phyloP scores from a whole-genome alignment of 2,797 vertebrate species.

The Scyliorhinus canicula region DNA sequence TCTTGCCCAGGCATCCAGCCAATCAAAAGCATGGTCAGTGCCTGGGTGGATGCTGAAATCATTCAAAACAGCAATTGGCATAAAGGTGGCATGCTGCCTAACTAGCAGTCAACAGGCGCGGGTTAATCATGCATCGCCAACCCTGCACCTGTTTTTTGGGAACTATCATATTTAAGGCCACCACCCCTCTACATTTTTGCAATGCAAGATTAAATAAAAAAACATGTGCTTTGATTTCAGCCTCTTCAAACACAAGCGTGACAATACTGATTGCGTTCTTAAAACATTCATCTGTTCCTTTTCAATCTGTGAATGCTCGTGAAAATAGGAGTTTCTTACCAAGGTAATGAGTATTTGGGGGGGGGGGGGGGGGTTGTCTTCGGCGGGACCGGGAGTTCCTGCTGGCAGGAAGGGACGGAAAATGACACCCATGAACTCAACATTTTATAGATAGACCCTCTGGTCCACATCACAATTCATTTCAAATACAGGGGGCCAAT shows the following conservation, averaged over 20 bases:
- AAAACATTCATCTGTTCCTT: neutral
- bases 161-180: neutral
- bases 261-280: neutral
- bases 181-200: neutral
- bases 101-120: neutral
- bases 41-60: neutral
- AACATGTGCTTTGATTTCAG: neutral
- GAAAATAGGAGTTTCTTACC: neutral
- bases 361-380: too few relatives aligned
- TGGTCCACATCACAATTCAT: neutral
- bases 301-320: neutral
- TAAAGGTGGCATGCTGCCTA: neutral
- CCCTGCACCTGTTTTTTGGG: neutral
- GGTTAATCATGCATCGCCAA: neutral
- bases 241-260: neutral
- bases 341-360: neutral
- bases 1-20: neutral
- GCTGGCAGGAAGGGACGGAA: too few relatives aligned
- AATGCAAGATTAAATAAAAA: neutral
- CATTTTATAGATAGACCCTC: neutral
- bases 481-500: neutral
- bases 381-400: too few relatives aligned
- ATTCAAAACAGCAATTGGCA: neutral
- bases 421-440: neutral
- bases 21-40: neutral